These are phyloP conservation scores for Phylloscopus collybita DNA, from an alignment of 2,797 vertebrate genomes.

Conservation along the genomic window DNA sequence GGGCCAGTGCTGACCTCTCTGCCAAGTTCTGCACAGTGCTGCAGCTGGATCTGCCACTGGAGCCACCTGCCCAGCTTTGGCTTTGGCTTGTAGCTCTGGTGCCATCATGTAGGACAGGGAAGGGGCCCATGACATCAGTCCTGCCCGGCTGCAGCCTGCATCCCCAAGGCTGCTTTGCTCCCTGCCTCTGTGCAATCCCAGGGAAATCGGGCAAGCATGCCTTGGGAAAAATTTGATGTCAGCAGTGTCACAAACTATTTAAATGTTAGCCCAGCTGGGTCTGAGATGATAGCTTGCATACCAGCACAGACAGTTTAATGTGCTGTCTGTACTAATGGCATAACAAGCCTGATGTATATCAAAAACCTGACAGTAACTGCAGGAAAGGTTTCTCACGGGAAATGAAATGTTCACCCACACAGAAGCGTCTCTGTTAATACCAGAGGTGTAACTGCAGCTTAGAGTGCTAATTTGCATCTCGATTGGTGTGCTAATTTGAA, in stretches of 20 bases:
- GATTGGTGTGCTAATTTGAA: neutral
- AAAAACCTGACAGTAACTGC: neutral
- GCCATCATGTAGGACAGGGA: neutral
- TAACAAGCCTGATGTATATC: neutral
- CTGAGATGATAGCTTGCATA: neutral
- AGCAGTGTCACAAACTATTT: rapidly evolving
- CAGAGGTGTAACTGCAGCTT: neutral
- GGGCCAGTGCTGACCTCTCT: rapidly evolving
- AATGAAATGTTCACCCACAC: neutral
- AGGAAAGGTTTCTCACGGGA: neutral
- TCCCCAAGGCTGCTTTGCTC: neutral
- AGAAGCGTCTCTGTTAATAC: neutral
- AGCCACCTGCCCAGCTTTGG: neutral
- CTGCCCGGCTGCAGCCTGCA: neutral
- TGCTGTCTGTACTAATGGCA: neutral
- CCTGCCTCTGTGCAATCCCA: neutral
- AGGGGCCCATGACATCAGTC: rapidly evolving
- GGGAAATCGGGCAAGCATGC: rapidly evolving
- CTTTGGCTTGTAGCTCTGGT: neutral
- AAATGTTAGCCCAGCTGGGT: neutral
- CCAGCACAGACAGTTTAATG: neutral
- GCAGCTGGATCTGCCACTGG: neutral
- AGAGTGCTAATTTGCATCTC: neutral
- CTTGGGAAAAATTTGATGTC: neutral
- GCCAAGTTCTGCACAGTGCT: neutral